Evolutionary conservation across 2,797 vertebrate species (phyloP).

Genomic region (Chiroxiphia lanceolata): DNA sequence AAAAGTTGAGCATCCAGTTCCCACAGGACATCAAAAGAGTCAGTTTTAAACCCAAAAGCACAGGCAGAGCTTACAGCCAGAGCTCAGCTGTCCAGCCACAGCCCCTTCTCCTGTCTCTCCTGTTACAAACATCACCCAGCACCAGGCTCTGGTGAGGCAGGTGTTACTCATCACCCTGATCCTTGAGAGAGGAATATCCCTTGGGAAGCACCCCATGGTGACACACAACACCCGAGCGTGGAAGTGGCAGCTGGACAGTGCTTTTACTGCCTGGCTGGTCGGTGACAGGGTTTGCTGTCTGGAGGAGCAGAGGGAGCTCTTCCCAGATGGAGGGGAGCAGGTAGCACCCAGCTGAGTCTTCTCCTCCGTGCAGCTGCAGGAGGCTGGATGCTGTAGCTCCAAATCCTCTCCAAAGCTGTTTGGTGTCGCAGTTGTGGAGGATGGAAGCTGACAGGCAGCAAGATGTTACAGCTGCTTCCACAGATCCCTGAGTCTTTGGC

Average conservation of each 20-base stretch:
- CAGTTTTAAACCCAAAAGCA: not conserved
- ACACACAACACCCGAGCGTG: fast-evolving
- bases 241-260: not conserved
- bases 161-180: not conserved
- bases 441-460: not conserved
- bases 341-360: not conserved
- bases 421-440: not conserved
- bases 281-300: not conserved
- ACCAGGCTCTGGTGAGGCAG: not conserved
- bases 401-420: not conserved
- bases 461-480: not conserved
- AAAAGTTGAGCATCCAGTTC: not conserved
- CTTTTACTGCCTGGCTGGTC: not conserved
- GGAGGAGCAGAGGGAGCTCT: not conserved
- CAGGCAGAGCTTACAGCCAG: not conserved
- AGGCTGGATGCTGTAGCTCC: not conserved
- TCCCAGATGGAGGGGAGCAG: not conserved
- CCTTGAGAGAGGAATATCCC: not conserved
- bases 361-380: not conserved
- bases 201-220: not conserved
- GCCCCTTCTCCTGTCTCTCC: not conserved
- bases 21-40: not conserved
- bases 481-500: not conserved
- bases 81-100: not conserved
- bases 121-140: not conserved